Percentiles rank a stretch among this genome's conserved stretches.
phyloP scores from a whole-genome alignment of 1,140 invertebrate genomes.

The Tenebrio molitor region DNA sequence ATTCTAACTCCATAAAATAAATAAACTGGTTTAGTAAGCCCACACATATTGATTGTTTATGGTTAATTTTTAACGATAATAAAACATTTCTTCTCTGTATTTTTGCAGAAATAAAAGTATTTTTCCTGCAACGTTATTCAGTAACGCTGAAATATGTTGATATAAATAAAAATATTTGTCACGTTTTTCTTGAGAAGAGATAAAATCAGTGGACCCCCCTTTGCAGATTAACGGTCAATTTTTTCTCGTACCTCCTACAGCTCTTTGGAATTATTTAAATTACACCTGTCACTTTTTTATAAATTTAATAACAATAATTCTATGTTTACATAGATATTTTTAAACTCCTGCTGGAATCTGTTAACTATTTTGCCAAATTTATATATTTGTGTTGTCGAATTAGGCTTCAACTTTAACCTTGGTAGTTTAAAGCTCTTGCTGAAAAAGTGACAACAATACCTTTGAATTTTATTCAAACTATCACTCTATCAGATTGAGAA shows the following conservation, averaged over 20 bases:
- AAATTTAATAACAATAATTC: slow-evolving; percentile 9
- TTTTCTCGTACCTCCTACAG: slow-evolving; percentile 4
- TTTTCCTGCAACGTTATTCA: background rate
- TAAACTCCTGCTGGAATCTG: slow-evolving; percentile 20
- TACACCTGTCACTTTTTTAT: slow-evolving; percentile 23
- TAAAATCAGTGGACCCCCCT: slow-evolving; percentile 22
- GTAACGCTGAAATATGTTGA: background rate
- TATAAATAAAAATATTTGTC: slow-evolving; percentile 8
- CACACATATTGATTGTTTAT: too few species aligned
- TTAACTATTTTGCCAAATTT: slow-evolving; percentile 10
- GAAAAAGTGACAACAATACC: slow-evolving; percentile 7
- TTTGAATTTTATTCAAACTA: slow-evolving; percentile 1
- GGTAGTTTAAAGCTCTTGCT: background rate
- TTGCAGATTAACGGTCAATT: slow-evolving; percentile 15
- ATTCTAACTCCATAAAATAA: background rate
- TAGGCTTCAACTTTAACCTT: slow-evolving; percentile 11
- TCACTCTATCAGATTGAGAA: background rate
- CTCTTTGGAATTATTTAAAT: slow-evolving; percentile 20
- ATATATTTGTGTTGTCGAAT: slow-evolving; percentile 12
- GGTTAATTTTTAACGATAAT: too few species aligned
- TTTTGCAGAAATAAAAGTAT: too few species aligned
- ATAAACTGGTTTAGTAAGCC: background rate
- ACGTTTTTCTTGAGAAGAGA: slow-evolving; percentile 3
- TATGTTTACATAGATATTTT: slow-evolving; percentile 31
- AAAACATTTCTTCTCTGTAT: too few species aligned